Evolutionary conservation across 2,888 invertebrate genomes (phyloP), one percentile per base, ranked within the genome.

Genomic region (Plemyria rubiginata): DNA sequence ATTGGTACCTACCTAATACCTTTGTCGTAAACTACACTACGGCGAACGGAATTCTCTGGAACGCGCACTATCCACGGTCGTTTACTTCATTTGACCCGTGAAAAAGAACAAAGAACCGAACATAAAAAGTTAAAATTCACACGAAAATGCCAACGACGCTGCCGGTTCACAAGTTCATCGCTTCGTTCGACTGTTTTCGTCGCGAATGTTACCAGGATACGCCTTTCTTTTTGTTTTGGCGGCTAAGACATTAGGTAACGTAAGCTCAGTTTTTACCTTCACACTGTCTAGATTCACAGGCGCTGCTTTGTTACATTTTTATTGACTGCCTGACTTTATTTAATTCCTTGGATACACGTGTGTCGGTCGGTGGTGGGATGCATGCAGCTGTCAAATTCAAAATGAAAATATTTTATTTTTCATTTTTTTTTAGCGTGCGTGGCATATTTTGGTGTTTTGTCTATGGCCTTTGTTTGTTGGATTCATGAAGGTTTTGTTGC

Each of bases 111-210:
- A 91, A 88, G 88, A 88, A 86, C n/a, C 77, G 72, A 90, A 91
- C 89, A 90, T 87, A 90, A 89, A 88, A 89, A 81, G 78, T 77
- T 79, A 65, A 78, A 73, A 85, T 83, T 85, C 82, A 84, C 85
- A 88, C 85, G 78, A 86, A 88, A 90, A 88, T 84, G 90, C 87
- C 88, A 86, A 84, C 82, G 87, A 90, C 86, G 91, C 92, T 92
- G 92, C 92, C 92, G 92, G 92, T 89, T 91, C 88, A 92, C 91
- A 88, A 87, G 89, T 90, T 88, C 91, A 91, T 88, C 89, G 86
- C 87, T 79, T 79, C 79, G 82, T 79, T 79, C 79, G 82, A 86
- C 82, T 86, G 89, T 90, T 88, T 88, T 16, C 16, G 16, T 16
- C 45, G 7, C 73, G 76, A 91, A 91, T 91, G 91, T 91, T 91